Base-by-base conservation (phyloP, 2,797 vertebrate species). In the Leptoclinus maculatus region DNA sequence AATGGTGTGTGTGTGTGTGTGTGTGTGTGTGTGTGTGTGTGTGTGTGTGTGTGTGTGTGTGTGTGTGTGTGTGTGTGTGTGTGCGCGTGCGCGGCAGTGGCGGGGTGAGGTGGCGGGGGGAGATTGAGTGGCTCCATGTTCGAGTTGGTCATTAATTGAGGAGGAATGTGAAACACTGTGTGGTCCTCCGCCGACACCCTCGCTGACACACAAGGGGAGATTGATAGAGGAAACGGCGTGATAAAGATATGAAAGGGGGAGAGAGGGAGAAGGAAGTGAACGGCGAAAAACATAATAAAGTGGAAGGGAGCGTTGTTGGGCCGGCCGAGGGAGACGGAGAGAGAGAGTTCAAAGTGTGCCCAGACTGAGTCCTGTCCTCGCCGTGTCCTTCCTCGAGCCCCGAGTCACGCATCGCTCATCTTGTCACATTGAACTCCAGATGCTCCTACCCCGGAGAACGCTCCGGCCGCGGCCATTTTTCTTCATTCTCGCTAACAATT, bases 401-500 rank as follows among this genome's bases (percentile, higher is more conserved):
- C 90, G 89, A 97, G 97, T 97, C 96, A 96, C 94, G 93, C 97
- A 98, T 99, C 97, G 96, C 96, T 99, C 97, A 97, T 97, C 96
- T 97, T 97, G 97, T 98, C 97, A 98, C 96, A 96, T 97, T 98
- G 97, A 98, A 99, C 98, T 98, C 97, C 97, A 97, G 97, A 98
- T 98, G 97, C 97, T 98, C 97, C 97, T 96, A 96, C 97, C 97
- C 96, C 91, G 95, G 97, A 98, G 97, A 97, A 96, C 93, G 96
- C 96, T 96, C 95, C 89, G 96, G 96, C 97, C 96, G 95, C 69
- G 84, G 96, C 97, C 95, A 97, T 98, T 96, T 96, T 96, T 98
- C 97, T 98, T 99, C 97, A 97, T 99, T 98, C 97, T 97, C 96
- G 94, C 96, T 98, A 98, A 99, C 97, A 98, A 98, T 98, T 98